phyloP scores from a whole-genome alignment of 2,888 invertebrate species.

The Polyploca ridens region DNA sequence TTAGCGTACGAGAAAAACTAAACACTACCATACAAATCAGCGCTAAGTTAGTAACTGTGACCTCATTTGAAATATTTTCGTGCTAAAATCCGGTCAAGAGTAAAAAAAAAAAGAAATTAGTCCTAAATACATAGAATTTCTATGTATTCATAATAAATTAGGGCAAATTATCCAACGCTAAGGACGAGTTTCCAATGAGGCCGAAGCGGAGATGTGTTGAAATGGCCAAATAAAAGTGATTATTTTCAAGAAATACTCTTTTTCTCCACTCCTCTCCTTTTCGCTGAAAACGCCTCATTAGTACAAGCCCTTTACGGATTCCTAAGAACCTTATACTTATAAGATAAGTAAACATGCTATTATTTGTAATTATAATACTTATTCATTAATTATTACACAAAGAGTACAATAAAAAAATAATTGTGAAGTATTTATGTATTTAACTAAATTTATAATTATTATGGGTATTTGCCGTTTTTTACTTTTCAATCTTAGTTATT shows the following conservation, averaged over 20 bases:
- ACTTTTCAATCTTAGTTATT: not conserved
- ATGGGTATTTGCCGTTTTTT: not conserved
- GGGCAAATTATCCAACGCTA: not conserved
- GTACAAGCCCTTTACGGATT: too few species aligned
- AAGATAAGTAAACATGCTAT: not conserved
- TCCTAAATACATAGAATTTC: not conserved
- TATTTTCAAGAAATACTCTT: too few species aligned
- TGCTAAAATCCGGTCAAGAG: slow-evolving; percentile 25
- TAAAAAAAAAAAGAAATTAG: not conserved
- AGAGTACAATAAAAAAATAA: not conserved
- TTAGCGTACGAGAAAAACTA: too few species aligned
- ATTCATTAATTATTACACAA: not conserved
- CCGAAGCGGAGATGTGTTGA: too few species aligned
- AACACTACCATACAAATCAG: too few species aligned
- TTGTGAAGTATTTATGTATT: not conserved
- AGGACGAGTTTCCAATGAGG: not conserved
- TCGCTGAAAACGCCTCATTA: too few species aligned
- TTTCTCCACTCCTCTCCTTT: too few species aligned
- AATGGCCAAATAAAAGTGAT: too few species aligned
- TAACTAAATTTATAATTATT: not conserved
- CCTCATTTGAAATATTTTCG: not conserved
- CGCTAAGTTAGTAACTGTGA: too few species aligned
- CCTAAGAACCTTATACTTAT: not conserved
- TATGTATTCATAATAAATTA: not conserved
- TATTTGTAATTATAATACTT: not conserved